Base-by-base conservation (phyloP, 2,113 vertebrate species). In the Pelobates fuscus region DNA sequence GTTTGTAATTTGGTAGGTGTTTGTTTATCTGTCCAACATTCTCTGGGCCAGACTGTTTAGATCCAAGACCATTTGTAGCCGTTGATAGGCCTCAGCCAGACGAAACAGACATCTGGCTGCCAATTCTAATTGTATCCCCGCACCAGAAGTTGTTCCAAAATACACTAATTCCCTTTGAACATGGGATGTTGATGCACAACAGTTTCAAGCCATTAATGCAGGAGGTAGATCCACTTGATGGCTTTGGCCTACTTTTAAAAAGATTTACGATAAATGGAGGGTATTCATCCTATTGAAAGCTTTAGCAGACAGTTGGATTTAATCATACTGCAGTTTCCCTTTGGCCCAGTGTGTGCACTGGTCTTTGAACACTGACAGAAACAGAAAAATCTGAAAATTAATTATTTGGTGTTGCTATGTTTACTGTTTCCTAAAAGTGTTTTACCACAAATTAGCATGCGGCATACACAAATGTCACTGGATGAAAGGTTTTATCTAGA, bases 71-170 rank as follows among this genome's bases (percentile, higher is more conserved):
- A 89, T 91, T 91, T 90, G 88, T 82, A 86, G 76, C 77, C 88
- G 87, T 82, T 80, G 81, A 82, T 89, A 72, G 84, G 85, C 72
- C 68, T 84, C 89, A 77, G 80, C 78, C 85, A 84, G 90, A 91
- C 90, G 79, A 77, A 84, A 83, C 84, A 87, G 90, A 87, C 87
- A 88, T 89, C 88, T 91, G 90, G 88, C 81, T 90, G 88, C 90
- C 86, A 85, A 82, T 90, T 89, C 90, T 88, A 92, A 91, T 92
- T 90, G 84, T 84, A 84, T 91, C 90, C 79, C 87, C 90, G 87
- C 79, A 87, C 89, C 89, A 85, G 83, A 85, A 92, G 90, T 91
- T 91, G 89, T 88, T 89, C 86, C 83, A 86, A 91, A 90, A 86
- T 85, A 85, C 86, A 86, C 84, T 78, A 68, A 80, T 59, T 81